Percentiles rank a stretch among this genome's conserved stretches.
Evolutionary conservation across 2,113 vertebrate genomes (phyloP).

Genomic region (Psilopogon haemacephalus): DNA sequence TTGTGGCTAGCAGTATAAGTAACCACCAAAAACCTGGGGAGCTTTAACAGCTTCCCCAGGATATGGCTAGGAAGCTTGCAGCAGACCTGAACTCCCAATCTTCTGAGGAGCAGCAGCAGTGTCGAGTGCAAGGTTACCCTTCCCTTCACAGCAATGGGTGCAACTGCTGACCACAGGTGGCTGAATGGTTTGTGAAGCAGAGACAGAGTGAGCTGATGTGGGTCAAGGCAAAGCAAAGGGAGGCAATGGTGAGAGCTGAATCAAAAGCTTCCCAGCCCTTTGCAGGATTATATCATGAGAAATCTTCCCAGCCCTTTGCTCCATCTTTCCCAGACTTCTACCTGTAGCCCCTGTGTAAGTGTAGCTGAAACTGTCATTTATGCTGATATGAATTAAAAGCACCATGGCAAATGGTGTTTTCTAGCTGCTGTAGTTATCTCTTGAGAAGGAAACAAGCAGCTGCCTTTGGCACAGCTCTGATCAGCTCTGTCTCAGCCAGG

Average conservation of each 20-base stretch:
- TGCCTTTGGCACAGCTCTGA: conserved; percentile 2
- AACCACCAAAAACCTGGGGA: neutral
- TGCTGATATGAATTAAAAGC: conserved; percentile 40
- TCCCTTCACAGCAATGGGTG: neutral
- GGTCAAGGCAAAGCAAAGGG: neutral
- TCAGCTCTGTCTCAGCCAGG: neutral
- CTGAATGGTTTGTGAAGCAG: neutral
- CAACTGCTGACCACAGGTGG: neutral
- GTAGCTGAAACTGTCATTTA: conserved; percentile 6
- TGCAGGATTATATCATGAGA: neutral
- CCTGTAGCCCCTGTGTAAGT: neutral
- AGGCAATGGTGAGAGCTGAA: neutral
- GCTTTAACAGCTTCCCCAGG: neutral
- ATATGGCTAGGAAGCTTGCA: neutral
- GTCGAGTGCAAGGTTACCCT: neutral
- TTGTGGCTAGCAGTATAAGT: neutral
- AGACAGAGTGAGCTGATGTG: neutral
- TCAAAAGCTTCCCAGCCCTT: neutral
- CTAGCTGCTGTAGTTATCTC: neutral
- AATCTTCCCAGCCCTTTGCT: neutral
- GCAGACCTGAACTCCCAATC: neutral
- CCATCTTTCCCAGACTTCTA: neutral
- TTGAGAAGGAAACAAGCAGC: neutral
- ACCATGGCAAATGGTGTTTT: conserved; percentile 7
- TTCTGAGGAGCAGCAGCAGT: neutral